These are phyloP conservation scores for Nymphicus hollandicus DNA, from an alignment of 2,113 vertebrate species.

Conservation along the genomic window DNA sequence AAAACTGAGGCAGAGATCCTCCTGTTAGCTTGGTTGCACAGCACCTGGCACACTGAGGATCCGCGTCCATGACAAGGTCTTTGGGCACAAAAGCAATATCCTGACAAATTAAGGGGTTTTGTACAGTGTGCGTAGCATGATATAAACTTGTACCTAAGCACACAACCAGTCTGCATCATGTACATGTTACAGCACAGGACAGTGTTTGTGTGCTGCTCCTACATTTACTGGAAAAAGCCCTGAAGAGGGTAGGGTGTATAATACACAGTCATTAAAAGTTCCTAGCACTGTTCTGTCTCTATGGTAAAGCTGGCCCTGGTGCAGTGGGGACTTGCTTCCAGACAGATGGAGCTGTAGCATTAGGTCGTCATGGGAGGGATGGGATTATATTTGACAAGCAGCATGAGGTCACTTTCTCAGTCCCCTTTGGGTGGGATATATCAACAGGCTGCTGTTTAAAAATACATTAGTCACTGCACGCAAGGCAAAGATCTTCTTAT, in stretches of 20 bases:
- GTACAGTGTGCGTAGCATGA: background rate
- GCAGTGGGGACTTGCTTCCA: background rate
- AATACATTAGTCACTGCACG: no score
- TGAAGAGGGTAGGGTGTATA: background rate
- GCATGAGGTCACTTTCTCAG: conserved; percentile 31
- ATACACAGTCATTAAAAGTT: background rate
- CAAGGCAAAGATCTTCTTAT: background rate
- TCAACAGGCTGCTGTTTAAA: background rate
- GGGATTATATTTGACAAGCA: background rate
- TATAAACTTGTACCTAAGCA: background rate
- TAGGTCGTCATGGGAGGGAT: conserved; percentile 2
- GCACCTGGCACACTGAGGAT: background rate
- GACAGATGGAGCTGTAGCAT: background rate
- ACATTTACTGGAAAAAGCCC: background rate
- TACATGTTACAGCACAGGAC: background rate
- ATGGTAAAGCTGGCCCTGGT: background rate
- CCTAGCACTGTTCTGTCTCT: background rate
- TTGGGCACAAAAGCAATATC: background rate
- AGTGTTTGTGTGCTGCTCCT: background rate
- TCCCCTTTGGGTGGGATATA: conserved; percentile 28
- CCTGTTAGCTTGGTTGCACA: background rate
- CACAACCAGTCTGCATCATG: fast-evolving
- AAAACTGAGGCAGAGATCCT: background rate
- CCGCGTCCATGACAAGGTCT: background rate
- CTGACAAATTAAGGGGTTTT: background rate